These are phyloP conservation scores for Eristalis arbustorum DNA, from an alignment of 2,888 invertebrate genomes.

Conservation along the genomic window DNA sequence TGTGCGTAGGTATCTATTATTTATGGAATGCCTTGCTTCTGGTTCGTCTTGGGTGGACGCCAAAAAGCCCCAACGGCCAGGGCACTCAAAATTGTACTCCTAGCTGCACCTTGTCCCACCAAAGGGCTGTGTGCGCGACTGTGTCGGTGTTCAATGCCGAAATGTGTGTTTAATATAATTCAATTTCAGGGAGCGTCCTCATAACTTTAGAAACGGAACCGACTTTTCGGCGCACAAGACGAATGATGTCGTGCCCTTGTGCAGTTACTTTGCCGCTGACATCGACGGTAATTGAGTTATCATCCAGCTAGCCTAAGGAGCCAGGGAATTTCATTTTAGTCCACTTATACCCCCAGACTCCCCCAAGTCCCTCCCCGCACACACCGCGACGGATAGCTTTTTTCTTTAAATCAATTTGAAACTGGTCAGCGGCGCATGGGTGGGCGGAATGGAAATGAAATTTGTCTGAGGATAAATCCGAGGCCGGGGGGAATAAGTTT, in stretches of 20 bases:
- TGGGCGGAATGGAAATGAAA: background rate
- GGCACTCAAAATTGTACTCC: background rate
- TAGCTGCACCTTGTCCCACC: background rate
- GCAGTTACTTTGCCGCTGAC: conserved; percentile 29
- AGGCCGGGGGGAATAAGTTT: background rate
- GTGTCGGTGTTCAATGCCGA: background rate
- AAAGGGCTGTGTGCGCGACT: background rate
- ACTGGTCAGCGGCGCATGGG: background rate
- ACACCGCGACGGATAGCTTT: background rate
- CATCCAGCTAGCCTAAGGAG: background rate
- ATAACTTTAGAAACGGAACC: conserved; percentile 8
- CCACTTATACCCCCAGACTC: background rate
- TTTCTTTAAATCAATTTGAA: background rate
- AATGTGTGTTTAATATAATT: conserved; percentile 28
- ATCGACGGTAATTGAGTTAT: background rate
- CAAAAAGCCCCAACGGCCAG: background rate
- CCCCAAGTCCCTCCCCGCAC: background rate
- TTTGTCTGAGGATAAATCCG: background rate
- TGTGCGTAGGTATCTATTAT: conserved; percentile 27
- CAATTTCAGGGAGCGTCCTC: conserved; percentile 16
- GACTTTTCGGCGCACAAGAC: background rate
- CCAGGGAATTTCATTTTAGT: background rate
- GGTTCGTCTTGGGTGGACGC: conserved; percentile 13
- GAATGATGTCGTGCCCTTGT: conserved; percentile 28
- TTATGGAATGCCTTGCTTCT: conserved; percentile 27